Conservation (phyloP, 2,888 invertebrate genomes). For the Arenicola marina region DNA sequence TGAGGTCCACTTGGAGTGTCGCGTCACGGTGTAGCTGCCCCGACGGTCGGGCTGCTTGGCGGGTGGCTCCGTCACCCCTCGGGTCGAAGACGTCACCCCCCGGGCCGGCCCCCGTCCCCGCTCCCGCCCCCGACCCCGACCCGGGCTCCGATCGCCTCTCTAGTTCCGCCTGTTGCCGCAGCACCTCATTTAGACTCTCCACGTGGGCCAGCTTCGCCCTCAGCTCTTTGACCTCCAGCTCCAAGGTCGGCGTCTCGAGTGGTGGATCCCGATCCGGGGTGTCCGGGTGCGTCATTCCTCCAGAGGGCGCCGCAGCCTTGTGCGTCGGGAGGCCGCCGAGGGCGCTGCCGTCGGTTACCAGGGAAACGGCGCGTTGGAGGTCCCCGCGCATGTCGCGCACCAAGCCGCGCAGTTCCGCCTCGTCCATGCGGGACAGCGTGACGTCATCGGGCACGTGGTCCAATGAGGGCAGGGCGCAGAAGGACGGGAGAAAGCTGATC, state of each 20-base stretch:
- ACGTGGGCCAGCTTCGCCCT: conserved; percentile 31
- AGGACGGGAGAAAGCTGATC: no score
- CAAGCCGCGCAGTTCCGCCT: conserved; percentile 1
- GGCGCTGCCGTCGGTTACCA: no score
- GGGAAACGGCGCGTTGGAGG: neutral
- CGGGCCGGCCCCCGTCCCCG: no score
- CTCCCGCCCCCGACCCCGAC: no score
- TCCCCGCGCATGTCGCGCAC: neutral
- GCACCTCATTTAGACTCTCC: conserved; percentile 21
- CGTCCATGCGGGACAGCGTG: conserved; percentile 8
- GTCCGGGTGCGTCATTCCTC: neutral
- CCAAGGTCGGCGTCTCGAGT: neutral
- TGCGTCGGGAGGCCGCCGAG: no score
- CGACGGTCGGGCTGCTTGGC: conserved; percentile 7
- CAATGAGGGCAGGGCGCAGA: conserved; percentile 11
- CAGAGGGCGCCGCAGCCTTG: neutral
- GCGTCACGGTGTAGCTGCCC: neutral
- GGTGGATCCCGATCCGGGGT: neutral
- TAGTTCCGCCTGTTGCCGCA: conserved; percentile 6
- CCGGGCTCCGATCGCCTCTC: no score
- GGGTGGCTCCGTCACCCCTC: neutral
- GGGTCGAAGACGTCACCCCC: neutral
- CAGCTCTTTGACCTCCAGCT: conserved; percentile 6
- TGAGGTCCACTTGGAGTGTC: no score
- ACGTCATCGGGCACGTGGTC: conserved; percentile 1